Percentiles rank a stretch among this genome's conserved stretches.
These are phyloP conservation scores for Halichondria panicea DNA, from an alignment of 37 sponge, comb jelly and placozoan species.

Conservation along the genomic window DNA sequence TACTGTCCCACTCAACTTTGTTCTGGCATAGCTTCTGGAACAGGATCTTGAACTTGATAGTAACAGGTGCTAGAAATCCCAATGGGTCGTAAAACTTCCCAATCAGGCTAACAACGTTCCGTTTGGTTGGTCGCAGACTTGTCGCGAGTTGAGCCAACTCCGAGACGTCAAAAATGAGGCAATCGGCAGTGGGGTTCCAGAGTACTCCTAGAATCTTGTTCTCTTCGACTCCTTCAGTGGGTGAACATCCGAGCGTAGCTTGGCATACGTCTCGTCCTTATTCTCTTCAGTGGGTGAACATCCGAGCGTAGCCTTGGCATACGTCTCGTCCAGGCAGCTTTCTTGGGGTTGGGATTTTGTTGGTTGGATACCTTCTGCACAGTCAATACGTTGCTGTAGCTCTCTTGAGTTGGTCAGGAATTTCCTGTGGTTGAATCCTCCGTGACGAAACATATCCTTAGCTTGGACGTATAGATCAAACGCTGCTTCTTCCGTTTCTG, in stretches of 20 bases:
- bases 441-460: constrained; percentile 27
- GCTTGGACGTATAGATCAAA: constrained; percentile 5
- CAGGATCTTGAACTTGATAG: constrained; percentile 4
- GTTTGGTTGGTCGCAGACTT: constrained; percentile 8
- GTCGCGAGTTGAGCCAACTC: constrained; percentile 1
- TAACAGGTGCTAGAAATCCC: constrained; percentile 26
- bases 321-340: background rate
- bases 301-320: background rate
- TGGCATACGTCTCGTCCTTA: constrained; percentile 8
- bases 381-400: constrained; percentile 10
- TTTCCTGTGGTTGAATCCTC: constrained; percentile 40
- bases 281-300: too few species aligned
- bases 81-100: constrained; percentile 21
- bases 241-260: background rate
- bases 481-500: constrained; percentile 21
- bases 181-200: constrained; percentile 11
- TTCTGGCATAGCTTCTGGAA: background rate
- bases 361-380: too few species aligned
- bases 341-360: too few species aligned
- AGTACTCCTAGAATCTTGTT: constrained; percentile 31
- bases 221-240: background rate
- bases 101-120: constrained; percentile 16
- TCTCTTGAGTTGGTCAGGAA: constrained; percentile 2
- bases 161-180: constrained; percentile 8
- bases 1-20: constrained; percentile 3